Percentiles rank a stretch among this genome's conserved stretches.
These are phyloP conservation scores for Pollicipes pollicipes DNA, from an alignment of 1,140 invertebrate species.

Conservation along the genomic window DNA sequence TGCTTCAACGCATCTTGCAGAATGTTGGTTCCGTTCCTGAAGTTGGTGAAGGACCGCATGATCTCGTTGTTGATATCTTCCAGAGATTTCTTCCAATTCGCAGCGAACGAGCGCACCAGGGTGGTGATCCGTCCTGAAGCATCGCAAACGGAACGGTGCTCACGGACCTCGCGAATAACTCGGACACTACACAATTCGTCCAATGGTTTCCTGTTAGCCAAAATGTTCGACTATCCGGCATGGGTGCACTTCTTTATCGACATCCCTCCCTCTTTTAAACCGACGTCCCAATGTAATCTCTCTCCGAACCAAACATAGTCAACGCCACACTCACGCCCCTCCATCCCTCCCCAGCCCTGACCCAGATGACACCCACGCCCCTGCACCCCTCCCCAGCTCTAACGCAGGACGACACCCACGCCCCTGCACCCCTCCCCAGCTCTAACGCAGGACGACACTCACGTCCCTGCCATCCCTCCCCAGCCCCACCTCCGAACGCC, in stretches of 20 bases:
- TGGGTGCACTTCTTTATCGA: too few relatives aligned
- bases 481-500: not conserved
- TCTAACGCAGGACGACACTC: not conserved
- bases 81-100: conserved; percentile 84
- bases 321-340: too few relatives aligned
- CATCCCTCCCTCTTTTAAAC: too few relatives aligned
- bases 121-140: conserved; percentile 46
- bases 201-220: too few relatives aligned
- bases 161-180: too few relatives aligned
- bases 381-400: not conserved
- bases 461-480: not conserved
- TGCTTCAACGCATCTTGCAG: conserved; percentile 86
- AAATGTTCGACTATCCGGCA: too few relatives aligned
- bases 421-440: not conserved
- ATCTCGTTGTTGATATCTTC: conserved; percentile 90
- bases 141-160: too few relatives aligned
- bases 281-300: too few relatives aligned
- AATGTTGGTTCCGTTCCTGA: conserved; percentile 82
- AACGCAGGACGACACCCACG: not conserved
- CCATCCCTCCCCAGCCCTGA: not conserved
- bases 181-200: too few relatives aligned
- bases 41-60: conserved; percentile 83
- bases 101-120: conserved; percentile 73
- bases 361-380: not conserved
- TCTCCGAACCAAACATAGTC: too few relatives aligned